A percentile compares a stretch with the other conserved stretches of the same genome.
Conservation (phyloP, 2,113 vertebrate species). For the Ibidorhyncha struthersii region DNA sequence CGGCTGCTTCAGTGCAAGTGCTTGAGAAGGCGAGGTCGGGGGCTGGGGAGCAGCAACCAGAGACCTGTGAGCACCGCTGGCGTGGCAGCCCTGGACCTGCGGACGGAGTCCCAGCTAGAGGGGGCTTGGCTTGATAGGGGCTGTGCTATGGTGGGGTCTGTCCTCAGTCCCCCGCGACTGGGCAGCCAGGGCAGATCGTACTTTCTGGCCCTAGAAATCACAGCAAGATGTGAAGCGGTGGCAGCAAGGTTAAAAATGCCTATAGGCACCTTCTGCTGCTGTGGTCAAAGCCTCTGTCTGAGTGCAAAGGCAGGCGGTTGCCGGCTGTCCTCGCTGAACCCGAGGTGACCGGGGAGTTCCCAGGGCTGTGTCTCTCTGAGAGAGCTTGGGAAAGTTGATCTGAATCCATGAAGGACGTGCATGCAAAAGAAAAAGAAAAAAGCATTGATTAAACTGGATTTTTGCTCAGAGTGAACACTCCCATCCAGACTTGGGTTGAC, state of each 20-base stretch:
- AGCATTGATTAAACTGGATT: neutral
- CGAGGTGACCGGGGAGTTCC: fast-evolving
- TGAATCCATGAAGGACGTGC: neutral
- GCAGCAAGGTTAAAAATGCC: neutral
- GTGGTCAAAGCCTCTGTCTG: neutral
- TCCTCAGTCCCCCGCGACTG: neutral
- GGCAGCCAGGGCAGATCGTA: neutral
- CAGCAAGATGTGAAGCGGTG: neutral
- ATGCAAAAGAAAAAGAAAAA: neutral
- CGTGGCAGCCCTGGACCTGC: fast-evolving
- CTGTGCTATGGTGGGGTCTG: neutral
- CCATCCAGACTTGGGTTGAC: neutral
- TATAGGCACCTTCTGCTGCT: neutral
- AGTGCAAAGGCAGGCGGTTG: neutral
- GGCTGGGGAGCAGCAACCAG: neutral
- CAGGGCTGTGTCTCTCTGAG: neutral
- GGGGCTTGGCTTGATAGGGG: neutral
- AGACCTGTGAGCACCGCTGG: neutral
- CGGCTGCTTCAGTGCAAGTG: neutral
- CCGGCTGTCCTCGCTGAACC: neutral
- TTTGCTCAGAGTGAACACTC: neutral
- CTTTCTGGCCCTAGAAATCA: neutral
- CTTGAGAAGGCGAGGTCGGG: neutral
- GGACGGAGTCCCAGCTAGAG: neutral
- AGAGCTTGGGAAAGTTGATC: neutral